These are phyloP conservation scores for Nycticorax nycticorax DNA, from an alignment of 2,113 vertebrate genomes.

Conservation along the genomic window DNA sequence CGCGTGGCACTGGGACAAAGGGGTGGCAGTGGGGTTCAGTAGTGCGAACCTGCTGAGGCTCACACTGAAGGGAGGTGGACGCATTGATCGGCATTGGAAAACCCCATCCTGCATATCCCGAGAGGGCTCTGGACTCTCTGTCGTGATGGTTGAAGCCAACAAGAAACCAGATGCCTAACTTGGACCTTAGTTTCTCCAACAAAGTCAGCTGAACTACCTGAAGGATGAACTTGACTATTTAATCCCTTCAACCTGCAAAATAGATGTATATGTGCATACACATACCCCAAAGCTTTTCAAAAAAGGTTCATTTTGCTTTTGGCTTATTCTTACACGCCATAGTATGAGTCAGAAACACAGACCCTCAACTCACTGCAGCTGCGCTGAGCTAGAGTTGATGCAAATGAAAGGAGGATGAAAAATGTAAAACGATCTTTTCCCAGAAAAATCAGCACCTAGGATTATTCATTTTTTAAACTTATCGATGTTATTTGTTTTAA, in stretches of 20 bases:
- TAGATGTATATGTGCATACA: background rate
- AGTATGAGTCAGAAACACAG: background rate
- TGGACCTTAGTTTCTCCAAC: background rate
- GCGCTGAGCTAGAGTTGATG: background rate
- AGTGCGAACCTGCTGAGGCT: fast-evolving
- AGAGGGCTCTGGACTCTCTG: background rate
- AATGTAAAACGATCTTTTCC: background rate
- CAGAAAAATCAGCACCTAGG: background rate
- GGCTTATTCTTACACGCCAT: background rate
- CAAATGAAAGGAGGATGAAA: background rate
- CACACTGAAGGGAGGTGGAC: background rate
- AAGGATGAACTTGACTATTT: background rate
- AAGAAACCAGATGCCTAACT: background rate
- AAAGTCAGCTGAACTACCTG: background rate
- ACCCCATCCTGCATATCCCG: background rate
- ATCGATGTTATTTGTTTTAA: background rate
- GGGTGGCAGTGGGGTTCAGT: background rate
- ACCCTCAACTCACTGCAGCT: background rate
- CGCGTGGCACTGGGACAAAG: fast-evolving
- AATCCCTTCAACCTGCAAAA: background rate
- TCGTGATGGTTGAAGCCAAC: background rate
- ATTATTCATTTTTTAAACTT: background rate
- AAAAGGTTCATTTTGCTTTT: background rate
- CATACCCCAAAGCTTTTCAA: background rate
- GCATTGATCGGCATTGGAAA: background rate